phyloP scores from a whole-genome alignment of 1,140 invertebrate genomes.

The Apocrypta bakeri region DNA sequence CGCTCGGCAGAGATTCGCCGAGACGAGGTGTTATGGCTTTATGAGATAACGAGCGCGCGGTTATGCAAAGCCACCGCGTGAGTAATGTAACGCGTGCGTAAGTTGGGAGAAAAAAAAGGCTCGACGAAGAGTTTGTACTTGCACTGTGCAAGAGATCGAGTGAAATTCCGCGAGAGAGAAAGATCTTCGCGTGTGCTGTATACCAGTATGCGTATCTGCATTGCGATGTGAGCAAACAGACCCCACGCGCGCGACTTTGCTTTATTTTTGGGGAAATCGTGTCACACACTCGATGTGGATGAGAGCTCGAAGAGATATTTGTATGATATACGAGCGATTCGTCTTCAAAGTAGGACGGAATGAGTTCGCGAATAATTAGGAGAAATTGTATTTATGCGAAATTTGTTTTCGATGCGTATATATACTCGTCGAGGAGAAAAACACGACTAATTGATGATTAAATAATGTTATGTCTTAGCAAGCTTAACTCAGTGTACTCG shows the following conservation, averaged over 20 bases:
- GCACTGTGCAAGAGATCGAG: not conserved
- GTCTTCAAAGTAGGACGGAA: too few relatives aligned
- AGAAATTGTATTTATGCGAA: too few relatives aligned
- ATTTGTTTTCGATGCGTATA: not conserved
- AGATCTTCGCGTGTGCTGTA: not conserved
- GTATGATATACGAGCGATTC: too few relatives aligned
- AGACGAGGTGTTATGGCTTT: conserved; percentile 32
- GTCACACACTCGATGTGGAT: too few relatives aligned
- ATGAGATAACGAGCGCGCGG: conserved; percentile 39
- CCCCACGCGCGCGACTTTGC: too few relatives aligned
- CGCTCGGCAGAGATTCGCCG: conserved; percentile 3
- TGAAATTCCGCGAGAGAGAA: not conserved
- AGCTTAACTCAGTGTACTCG: not conserved
- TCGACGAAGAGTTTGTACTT: not conserved
- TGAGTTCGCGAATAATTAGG: too few relatives aligned
- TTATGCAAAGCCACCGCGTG: conserved; percentile 33
- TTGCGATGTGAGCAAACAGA: too few relatives aligned
- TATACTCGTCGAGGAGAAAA: not conserved
- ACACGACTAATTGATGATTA: not conserved
- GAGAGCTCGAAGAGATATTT: too few relatives aligned
- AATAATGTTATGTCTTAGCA: not conserved
- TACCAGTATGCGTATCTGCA: not conserved
- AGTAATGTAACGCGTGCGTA: conserved; percentile 9
- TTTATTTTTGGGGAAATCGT: too few relatives aligned
- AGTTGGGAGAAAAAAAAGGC: not conserved